Conservation (phyloP, 2,888 invertebrate genomes). For the Ecliptopera silaceata region DNA sequence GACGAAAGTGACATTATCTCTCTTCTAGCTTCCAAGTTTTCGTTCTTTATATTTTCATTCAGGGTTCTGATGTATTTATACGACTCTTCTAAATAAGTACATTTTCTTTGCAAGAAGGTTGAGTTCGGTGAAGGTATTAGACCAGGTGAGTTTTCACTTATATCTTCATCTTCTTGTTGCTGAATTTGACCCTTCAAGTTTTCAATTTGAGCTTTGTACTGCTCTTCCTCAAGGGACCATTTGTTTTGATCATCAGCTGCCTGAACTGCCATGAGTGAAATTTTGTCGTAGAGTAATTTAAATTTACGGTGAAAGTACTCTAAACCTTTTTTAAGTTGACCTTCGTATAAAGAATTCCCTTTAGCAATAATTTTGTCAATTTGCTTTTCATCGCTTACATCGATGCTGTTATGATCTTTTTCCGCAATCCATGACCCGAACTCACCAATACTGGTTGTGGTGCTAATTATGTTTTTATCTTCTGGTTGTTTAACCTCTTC, state of each 20-base stretch:
- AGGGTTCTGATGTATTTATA: conserved; percentile 72
- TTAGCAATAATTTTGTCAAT: conserved; percentile 51
- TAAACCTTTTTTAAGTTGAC: conserved; percentile 61
- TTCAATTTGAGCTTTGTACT: conserved; percentile 72
- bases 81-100: conserved; percentile 68
- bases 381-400: conserved; percentile 52
- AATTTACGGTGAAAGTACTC: conserved; percentile 74
- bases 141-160: conserved; percentile 68
- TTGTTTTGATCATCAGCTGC: conserved; percentile 68
- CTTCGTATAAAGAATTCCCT: conserved; percentile 57
- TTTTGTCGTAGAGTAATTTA: conserved; percentile 69
- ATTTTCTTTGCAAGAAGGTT: conserved; percentile 64
- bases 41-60: conserved; percentile 79
- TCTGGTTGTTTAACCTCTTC: conserved; percentile 41
- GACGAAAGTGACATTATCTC: conserved; percentile 67
- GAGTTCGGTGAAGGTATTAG: conserved; percentile 50
- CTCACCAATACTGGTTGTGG: conserved; percentile 46
- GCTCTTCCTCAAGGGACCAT: conserved; percentile 73
- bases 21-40: conserved; percentile 72
- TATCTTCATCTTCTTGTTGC: conserved; percentile 59
- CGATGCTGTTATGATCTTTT: conserved; percentile 49
- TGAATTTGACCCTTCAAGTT: conserved; percentile 58
- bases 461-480: conserved; percentile 28
- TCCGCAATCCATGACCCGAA: conserved; percentile 67
- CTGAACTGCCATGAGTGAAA: conserved; percentile 67